Conservation (phyloP, 2,797 vertebrate genomes). For the Enteromius argenteus region DNA sequence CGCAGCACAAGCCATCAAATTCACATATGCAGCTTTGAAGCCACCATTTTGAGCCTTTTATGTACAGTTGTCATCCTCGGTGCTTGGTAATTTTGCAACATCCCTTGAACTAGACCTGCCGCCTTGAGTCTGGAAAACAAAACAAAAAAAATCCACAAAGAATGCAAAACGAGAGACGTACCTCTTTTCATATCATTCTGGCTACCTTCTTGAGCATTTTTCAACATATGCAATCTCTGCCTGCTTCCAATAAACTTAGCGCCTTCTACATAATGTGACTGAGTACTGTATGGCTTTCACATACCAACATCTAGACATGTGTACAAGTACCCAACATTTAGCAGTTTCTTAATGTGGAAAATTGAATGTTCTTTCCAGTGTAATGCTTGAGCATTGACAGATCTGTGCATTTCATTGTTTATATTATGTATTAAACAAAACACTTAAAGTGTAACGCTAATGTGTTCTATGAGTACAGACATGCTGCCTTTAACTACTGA, state of each 20-base stretch:
- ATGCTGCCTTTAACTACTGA: conserved; percentile 11
- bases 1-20: conserved; percentile 60
- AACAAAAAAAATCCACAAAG: conserved; percentile 41
- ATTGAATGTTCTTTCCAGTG: conserved; percentile 54
- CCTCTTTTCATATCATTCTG: conserved; percentile 23
- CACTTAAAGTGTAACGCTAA: conserved; percentile 32
- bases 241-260: conserved; percentile 50
- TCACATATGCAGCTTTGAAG: conserved; percentile 24
- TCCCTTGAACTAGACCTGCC: neutral
- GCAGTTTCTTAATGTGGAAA: conserved; percentile 38
- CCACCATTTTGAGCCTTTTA: conserved; percentile 53
- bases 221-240: conserved; percentile 46
- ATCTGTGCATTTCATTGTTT: conserved; percentile 56
- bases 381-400: conserved; percentile 60
- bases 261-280: conserved; percentile 43
- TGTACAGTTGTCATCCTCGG: conserved; percentile 52
- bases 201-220: conserved; percentile 53
- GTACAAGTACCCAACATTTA: conserved; percentile 26
- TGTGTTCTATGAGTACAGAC: conserved; percentile 20
- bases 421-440: conserved; percentile 52
- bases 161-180: conserved; percentile 43
- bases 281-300: conserved; percentile 37
- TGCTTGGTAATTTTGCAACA: conserved; percentile 48
- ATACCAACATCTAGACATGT: conserved; percentile 41
- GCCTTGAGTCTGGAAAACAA: conserved; percentile 35